Conservation (phyloP, 92 coral and sea anemone species). For the Porites cylindrica region DNA sequence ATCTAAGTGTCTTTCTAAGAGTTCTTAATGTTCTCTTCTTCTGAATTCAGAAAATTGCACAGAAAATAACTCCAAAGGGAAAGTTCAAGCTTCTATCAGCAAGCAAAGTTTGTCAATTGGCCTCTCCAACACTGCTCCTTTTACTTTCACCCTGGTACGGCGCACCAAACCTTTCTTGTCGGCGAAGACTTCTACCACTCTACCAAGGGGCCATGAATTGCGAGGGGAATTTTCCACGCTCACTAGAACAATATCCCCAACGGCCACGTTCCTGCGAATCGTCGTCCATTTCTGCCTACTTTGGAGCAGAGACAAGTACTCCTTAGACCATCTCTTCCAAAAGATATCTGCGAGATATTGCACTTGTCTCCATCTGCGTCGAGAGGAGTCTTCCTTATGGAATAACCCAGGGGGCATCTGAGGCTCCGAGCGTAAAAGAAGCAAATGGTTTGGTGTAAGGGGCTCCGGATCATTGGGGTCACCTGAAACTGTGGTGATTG, state of each 20-base stretch:
- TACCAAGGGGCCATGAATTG: slow-evolving; percentile 31
- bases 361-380: slow-evolving; percentile 3
- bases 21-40: neutral
- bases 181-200: neutral
- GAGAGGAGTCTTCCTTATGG: slow-evolving; percentile 26
- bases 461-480: slow-evolving; percentile 52
- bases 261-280: neutral
- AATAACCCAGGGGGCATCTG: slow-evolving; percentile 55
- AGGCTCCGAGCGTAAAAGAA: slow-evolving; percentile 35
- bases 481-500: slow-evolving; percentile 43
- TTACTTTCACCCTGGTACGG: neutral
- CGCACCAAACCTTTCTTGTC: slow-evolving; percentile 2
- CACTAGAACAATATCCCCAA: slow-evolving; percentile 18
- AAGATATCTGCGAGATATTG: too few species aligned
- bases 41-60: neutral
- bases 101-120: slow-evolving; percentile 6
- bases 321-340: too few species aligned
- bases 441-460: slow-evolving; percentile 42
- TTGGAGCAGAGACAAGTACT: neutral
- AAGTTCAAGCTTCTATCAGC: neutral
- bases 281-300: slow-evolving; percentile 41
- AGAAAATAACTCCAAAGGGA: neutral
- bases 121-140: slow-evolving; percentile 5
- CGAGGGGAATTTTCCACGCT: neutral
- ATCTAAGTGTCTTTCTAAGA: neutral